Percentiles rank a stretch among this genome's conserved stretches.
Evolutionary conservation across 2,113 vertebrate genomes (phyloP).

Genomic region (Raja brachyura): DNA sequence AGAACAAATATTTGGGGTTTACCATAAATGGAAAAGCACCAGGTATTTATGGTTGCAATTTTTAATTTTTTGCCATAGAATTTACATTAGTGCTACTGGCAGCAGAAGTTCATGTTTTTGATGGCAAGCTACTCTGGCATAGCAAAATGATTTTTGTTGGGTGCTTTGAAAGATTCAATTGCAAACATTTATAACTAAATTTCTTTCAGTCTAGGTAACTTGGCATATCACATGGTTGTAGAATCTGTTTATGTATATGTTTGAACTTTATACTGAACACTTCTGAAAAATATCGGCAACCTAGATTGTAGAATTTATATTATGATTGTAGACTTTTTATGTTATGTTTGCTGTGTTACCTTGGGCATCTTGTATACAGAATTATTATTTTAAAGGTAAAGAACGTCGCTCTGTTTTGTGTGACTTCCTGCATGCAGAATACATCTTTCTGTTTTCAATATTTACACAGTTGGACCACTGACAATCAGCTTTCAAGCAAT

Average conservation of each 20-base stretch:
- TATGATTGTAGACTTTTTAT: no score
- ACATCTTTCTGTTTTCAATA: constrained; percentile 6
- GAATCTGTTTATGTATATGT: not conserved
- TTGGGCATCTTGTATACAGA: not conserved
- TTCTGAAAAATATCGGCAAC: not conserved
- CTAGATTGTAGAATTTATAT: not conserved
- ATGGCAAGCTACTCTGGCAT: not conserved
- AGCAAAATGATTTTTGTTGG: not conserved
- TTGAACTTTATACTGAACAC: not conserved
- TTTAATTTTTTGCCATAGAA: not conserved
- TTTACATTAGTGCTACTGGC: not conserved
- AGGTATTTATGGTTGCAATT: not conserved
- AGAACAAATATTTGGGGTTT: not conserved
- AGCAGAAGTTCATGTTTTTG: not conserved
- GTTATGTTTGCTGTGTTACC: not conserved
- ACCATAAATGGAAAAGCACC: not conserved
- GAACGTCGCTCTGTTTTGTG: not conserved
- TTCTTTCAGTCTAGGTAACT: not conserved
- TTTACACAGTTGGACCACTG: constrained; percentile 52
- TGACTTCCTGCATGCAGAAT: not conserved
- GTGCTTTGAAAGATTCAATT: not conserved
- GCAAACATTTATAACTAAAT: not conserved
- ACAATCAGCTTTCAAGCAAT: constrained; percentile 46
- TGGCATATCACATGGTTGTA: no score
- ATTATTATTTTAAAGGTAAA: no score